Base-by-base conservation (phyloP, 2,113 vertebrate genomes). In the Ictalurus furcatus region DNA sequence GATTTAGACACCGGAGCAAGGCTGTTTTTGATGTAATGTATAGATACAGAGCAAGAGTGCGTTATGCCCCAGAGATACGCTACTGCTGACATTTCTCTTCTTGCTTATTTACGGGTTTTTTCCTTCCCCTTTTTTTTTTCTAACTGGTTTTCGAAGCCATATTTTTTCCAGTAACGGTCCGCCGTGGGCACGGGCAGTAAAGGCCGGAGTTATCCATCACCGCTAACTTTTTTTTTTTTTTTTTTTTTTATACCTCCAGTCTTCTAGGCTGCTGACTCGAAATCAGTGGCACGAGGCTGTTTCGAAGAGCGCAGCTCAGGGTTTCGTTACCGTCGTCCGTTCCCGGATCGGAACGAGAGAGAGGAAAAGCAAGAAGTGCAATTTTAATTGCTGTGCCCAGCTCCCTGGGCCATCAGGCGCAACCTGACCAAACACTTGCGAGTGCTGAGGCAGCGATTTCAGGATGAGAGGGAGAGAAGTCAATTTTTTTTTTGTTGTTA, bases 81-180 rank as follows among this genome's bases (percentile, higher is more conserved):
- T 89, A 90, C 92, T 93, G 91, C 94, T 94, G 94, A 95, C 94
- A 94, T 95, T 95, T 94, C 88, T 88, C 90, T 94, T 94, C 81
- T 44, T 90, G 93, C 93, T 95, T 96, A 90, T 95, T 94, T 95
- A 90, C 92, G 89, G 90, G 23, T 89, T 89, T 91, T 48, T 52
- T 91, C 79, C 88, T 89, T n/a, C 86, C 86, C n/a, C 84, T 81
- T 84, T 87, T 84, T 85, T 89, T 92, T 87, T 78, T 73, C 91
- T 69, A 88, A 52, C 59, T 59, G 85, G 69, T 90, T 85, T 84
- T 78, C 69, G 19, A 13, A 37, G 69, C 74, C 63, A 80, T 85
- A 34, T 82, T 85, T 88, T 88, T 88, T 76, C 74, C 84, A 59
- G 82, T 88, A 85, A 91, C 74, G 85, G 88, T 83, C 86, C 61